phyloP scores from a whole-genome alignment of 2,113 vertebrate species.

The Gobiocypris rarus region DNA sequence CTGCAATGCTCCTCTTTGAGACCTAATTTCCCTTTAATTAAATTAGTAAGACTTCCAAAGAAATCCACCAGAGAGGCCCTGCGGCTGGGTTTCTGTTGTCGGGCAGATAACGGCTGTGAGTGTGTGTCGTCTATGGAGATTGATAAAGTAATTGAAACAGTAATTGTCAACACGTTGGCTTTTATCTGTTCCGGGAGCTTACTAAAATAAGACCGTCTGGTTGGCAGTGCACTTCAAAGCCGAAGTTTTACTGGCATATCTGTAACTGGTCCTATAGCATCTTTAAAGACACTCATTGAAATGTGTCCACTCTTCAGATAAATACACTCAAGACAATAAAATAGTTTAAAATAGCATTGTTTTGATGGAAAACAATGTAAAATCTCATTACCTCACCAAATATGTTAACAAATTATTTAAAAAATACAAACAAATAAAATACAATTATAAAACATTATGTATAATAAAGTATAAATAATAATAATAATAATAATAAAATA shows the following conservation, averaged over 20 bases:
- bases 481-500: neutral
- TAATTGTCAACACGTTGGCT: conserved; percentile 34
- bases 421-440: no score
- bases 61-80: conserved; percentile 41
- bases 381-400: neutral
- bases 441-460: no score
- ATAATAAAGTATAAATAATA: neutral
- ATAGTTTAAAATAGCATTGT: neutral
- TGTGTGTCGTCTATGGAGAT: conserved; percentile 50
- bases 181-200: conserved; percentile 38
- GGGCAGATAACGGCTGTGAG: conserved; percentile 48
- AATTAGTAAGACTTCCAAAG: conserved; percentile 55
- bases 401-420: neutral
- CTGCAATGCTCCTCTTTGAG: conserved; percentile 48
- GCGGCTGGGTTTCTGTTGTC: conserved; percentile 43
- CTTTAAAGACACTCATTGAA: neutral
- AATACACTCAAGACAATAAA: neutral
- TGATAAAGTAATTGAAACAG: conserved; percentile 50
- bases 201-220: conserved; percentile 24
- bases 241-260: neutral
- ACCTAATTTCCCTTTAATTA: conserved; percentile 58
- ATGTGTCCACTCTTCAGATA: neutral
- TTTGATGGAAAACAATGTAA: neutral
- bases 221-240: conserved; percentile 17
- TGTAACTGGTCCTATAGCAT: neutral